Evolutionary conservation across 2,888 invertebrate species (phyloP).

Genomic region (Melipona beecheii): DNA sequence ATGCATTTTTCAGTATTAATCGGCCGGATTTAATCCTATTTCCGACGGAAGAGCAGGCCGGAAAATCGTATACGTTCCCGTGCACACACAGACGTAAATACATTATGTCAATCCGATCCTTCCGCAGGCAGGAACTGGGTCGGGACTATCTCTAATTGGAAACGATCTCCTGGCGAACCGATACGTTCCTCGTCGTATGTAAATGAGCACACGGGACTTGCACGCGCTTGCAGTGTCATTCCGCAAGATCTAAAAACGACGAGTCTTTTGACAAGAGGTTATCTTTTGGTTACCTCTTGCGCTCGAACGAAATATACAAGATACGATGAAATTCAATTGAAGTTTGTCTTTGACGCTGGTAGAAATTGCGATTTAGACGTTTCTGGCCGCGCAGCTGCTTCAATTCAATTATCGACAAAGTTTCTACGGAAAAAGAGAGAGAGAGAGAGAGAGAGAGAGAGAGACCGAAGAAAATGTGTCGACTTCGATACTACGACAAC

Average conservation of each 20-base stretch:
- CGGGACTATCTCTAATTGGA: slow-evolving; percentile 57
- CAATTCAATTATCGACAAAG: not conserved
- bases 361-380: slow-evolving; percentile 21
- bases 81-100: slow-evolving; percentile 41
- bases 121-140: slow-evolving; percentile 47
- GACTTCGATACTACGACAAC: not conserved
- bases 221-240: not conserved
- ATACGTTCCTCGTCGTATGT: slow-evolving; percentile 42
- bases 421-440: slow-evolving; percentile 31
- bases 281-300: not conserved
- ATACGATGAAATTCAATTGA: no score
- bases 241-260: not conserved
- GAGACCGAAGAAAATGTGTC: not conserved
- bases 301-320: no score
- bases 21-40: slow-evolving; percentile 44
- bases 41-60: slow-evolving; percentile 16
- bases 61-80: slow-evolving; percentile 12
- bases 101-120: slow-evolving; percentile 58
- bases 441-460: not conserved
- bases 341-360: slow-evolving; percentile 1
- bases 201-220: slow-evolving; percentile 4
- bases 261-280: not conserved
- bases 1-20: slow-evolving; percentile 3
- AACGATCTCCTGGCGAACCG: slow-evolving; percentile 46
- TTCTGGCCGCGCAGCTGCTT: not conserved